Base-by-base conservation (phyloP, 2,113 vertebrate species). In the Eleginops maclovinus region DNA sequence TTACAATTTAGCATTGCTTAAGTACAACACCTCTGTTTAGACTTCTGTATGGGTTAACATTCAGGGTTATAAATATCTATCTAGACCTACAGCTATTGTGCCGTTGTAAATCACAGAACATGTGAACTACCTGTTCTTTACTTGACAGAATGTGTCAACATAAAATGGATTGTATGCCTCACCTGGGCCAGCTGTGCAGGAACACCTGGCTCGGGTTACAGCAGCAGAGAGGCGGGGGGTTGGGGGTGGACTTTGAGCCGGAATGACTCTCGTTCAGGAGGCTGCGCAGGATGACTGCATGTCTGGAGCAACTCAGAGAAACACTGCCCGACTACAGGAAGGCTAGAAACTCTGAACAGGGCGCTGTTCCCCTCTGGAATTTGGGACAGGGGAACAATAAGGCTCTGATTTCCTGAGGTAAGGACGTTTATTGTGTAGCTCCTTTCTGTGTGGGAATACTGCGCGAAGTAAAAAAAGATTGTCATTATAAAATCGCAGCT, bases 151-250 rank as follows among this genome's bases (percentile, higher is more conserved):
- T 4, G 15, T 24, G 21, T 28, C 2, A 11, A 4, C 2, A 19
- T 9, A 31, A 0, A 16, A 3, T 16, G 7, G 19, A 0, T 13
- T 41, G n/a, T 9, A 40, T 22, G 56, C 21, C 31, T 83, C 47
- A 92, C 90, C 89, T 89, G 92, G 5, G 61, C 83, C 90, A 91
- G 92, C 82, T 84, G 87, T 70, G 12, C 0, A 44, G 51, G 5
- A 87, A 84, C 91, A 94, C 91, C 92, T 94, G 92, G 89, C 60
- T 94, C 92, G 68, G 83, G 82, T 95, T 93, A 88, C 92, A 84
- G 79, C 62, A n/a, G 74, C 15, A 16, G 70, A 63, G 58, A 77
- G 47, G 9, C 60, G 41, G 86, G 69, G 91, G 93, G 91, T 93
- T 74, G 74, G 92, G 92, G 93, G 77, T 74, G 94, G 91, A 86